Evolutionary conservation across 2,888 invertebrate species (phyloP).

Genomic region (Galeruca laticollis): DNA sequence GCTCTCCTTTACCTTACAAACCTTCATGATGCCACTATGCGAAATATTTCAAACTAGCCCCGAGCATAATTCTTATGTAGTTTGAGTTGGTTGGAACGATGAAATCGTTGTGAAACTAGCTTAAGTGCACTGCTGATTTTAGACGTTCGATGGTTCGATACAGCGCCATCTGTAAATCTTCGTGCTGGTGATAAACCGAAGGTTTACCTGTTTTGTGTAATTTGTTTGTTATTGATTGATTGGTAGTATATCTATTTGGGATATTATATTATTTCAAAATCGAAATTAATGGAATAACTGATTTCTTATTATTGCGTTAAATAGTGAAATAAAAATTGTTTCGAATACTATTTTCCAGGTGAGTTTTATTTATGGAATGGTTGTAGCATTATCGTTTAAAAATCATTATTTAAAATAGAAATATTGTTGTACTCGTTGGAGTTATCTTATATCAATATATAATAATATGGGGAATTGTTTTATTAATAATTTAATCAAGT

Average conservation of each 20-base stretch:
- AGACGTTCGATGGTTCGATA: conserved; percentile 9
- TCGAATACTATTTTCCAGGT: conserved; percentile 28
- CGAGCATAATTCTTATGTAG: too few species aligned
- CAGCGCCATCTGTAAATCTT: conserved; percentile 33
- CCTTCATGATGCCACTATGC: too few species aligned
- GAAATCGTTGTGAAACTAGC: background rate
- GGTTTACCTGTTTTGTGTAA: conserved; percentile 29
- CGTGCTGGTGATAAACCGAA: conserved; percentile 12
- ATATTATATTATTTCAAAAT: conserved; percentile 23
- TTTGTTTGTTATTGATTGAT: conserved; percentile 46
- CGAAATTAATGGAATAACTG: conserved; percentile 17
- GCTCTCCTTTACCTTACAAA: too few species aligned
- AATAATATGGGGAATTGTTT: background rate
- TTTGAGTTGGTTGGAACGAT: too few species aligned
- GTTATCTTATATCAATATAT: background rate
- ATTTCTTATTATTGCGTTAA: background rate
- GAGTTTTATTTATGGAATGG: conserved; percentile 42
- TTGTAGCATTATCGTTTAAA: background rate
- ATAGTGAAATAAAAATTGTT: background rate
- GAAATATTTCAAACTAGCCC: too few species aligned
- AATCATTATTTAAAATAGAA: conserved; percentile 14
- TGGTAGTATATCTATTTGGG: conserved; percentile 30
- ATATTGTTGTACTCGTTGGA: background rate
- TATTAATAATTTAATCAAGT: background rate
- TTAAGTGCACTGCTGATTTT: background rate